A percentile compares a stretch with the other conserved stretches of the same genome.
phyloP scores from a whole-genome alignment of 2,113 vertebrate genomes.

The Oryzias woworae region DNA sequence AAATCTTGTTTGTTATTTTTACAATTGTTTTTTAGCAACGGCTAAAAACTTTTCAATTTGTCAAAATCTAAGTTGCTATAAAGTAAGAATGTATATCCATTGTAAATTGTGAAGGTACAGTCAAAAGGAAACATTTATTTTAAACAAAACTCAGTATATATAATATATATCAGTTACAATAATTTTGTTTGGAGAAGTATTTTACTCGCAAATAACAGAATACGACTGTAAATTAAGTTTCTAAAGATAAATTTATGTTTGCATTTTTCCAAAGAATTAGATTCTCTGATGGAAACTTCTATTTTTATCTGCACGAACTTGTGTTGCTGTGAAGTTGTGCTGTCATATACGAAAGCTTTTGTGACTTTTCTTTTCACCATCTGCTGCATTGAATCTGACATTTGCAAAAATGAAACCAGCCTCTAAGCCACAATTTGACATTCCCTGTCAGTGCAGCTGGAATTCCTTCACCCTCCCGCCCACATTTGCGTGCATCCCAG shows the following conservation, averaged over 20 bases:
- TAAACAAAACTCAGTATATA: too few relatives aligned
- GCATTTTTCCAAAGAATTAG: conserved; percentile 27
- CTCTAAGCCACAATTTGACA: conserved; percentile 37
- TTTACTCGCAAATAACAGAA: too few relatives aligned
- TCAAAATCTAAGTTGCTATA: too few relatives aligned
- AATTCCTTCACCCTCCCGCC: conserved; percentile 5
- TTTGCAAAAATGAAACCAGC: conserved; percentile 39
- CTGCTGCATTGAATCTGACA: conserved; percentile 21
- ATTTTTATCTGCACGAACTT: conserved; percentile 15
- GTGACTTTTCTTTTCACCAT: background rate
- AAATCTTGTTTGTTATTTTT: too few relatives aligned
- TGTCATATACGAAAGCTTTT: conserved; percentile 3
- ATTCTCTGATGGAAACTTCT: conserved; percentile 19
- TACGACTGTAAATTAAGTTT: background rate
- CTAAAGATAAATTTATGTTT: background rate
- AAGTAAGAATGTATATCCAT: too few relatives aligned
- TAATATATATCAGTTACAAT: too few relatives aligned
- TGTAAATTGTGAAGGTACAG: too few relatives aligned
- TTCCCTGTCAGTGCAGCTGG: conserved; percentile 17
- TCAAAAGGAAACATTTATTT: too few relatives aligned
- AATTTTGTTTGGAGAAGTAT: too few relatives aligned
- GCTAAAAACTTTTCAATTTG: too few relatives aligned
- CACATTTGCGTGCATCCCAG: conserved; percentile 2
- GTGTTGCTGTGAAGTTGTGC: background rate
- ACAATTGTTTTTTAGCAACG: too few relatives aligned